Evolutionary conservation across 2,888 invertebrate genomes (phyloP).

Genomic region (Lithophane leautieri): DNA sequence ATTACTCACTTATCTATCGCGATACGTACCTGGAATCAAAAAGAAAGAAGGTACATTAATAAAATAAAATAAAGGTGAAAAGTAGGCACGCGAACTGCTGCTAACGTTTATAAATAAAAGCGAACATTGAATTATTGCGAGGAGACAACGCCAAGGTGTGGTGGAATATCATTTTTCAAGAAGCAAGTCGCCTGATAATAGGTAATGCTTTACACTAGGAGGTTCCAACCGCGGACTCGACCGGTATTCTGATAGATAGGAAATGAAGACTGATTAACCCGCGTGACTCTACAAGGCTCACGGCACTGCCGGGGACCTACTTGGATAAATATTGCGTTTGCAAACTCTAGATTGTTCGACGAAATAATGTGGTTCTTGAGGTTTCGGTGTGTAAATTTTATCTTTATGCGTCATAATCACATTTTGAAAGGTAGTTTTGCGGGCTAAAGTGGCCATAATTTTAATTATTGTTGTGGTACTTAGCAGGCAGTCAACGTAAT

Average conservation of each 20-base stretch:
- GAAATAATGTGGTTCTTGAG: conserved; percentile 37
- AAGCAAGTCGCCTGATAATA: conserved; percentile 85
- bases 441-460: neutral
- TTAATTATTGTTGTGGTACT: neutral
- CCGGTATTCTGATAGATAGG: conserved; percentile 88
- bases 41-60: conserved; percentile 78
- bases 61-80: conserved; percentile 75
- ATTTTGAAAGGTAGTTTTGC: conserved; percentile 8
- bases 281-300: conserved; percentile 85
- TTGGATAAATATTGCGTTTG: conserved; percentile 77
- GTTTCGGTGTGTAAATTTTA: conserved; percentile 45
- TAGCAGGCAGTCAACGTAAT: neutral
- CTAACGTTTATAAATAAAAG: conserved; percentile 83
- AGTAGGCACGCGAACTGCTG: conserved; percentile 83
- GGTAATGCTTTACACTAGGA: conserved; percentile 84
- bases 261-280: conserved; percentile 90
- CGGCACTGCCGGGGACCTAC: conserved; percentile 64
- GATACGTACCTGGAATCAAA: conserved; percentile 84
- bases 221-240: conserved; percentile 77
- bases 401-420: conserved; percentile 51
- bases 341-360: conserved; percentile 56
- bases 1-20: conserved; percentile 65
- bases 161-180: conserved; percentile 89
- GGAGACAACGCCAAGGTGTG: conserved; percentile 85
- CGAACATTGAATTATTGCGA: conserved; percentile 84